These are phyloP conservation scores for Sebastes flavidus DNA, from an alignment of 2,797 vertebrate species.

Conservation along the genomic window DNA sequence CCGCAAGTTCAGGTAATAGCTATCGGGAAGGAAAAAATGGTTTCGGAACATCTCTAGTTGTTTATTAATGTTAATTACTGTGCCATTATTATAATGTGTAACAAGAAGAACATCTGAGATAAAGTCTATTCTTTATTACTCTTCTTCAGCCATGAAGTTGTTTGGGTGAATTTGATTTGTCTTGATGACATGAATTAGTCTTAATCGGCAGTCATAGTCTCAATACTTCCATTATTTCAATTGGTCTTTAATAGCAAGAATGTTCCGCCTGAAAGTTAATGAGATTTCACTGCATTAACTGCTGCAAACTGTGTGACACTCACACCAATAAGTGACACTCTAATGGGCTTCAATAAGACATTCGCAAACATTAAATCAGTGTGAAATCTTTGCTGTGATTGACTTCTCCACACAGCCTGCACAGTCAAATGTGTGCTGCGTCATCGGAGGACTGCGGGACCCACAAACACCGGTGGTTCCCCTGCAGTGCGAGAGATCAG, in stretches of 20 bases:
- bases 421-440: constrained; percentile 56
- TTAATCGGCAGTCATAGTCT: neutral
- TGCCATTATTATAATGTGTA: neutral
- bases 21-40: too few relatives aligned
- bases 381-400: neutral
- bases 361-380: neutral
- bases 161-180: neutral
- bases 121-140: neutral
- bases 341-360: constrained; percentile 1
- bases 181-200: neutral
- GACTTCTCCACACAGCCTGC: constrained; percentile 8
- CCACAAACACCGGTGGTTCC: constrained; percentile 62
- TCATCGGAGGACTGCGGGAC: constrained; percentile 69
- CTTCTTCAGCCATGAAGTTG: neutral
- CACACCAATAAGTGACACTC: neutral
- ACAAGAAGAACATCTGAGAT: neutral
- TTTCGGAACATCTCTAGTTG: neutral
- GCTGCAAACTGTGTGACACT: constrained; percentile 1
- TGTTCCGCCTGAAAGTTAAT: constrained; percentile 3
- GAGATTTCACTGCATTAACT: constrained; percentile 3
- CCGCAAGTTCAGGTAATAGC: too few relatives aligned
- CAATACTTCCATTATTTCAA: neutral
- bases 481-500: constrained; percentile 75
- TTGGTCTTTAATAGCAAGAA: neutral
- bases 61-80: neutral